Base-by-base conservation (phyloP, 2,888 invertebrate species). In the Anagyrus pseudococci region DNA sequence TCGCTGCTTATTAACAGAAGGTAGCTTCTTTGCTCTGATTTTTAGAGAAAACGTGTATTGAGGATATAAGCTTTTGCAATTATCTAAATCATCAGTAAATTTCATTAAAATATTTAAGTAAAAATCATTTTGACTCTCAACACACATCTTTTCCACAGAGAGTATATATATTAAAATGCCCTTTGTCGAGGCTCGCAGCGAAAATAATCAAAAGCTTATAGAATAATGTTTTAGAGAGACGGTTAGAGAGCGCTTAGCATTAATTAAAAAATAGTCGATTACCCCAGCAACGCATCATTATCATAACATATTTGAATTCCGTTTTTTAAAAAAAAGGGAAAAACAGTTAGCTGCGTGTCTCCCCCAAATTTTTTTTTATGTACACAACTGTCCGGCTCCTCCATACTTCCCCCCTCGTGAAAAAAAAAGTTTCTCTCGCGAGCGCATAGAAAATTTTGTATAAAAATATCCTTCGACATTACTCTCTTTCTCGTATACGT, bases 381-480 rank as follows among this genome's bases (percentile, higher is more conserved):
- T 78, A 78, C 77, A 74, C 69, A 69, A 69, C 67, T 72, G 66
- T 67, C 66, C 23, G 40, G 4, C 46, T 57, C 57, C 58, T 59
- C 22, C 68, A 63, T 68, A 68, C 68, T 70, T 68, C n/a, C 66
- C 62, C 66, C 64, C 70, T 67, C 69, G 26, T 29, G 49, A 49
- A 10, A 50, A 46, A 57, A 55, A 25, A 44, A 55, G n/a, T 52
- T 58, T 40, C 50, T 57, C 58, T 55, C 68, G 70, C 71, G 72
- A 74, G 55, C 50, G 72, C 70, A 69, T 77, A 75, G 75, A 79
- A 80, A 78, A 78, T 80, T 80, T 80, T 74, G 75, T 80, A 80
- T 79, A 80, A 80, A 80, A 80, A 80, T 80, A 80, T 76, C 68
- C 72, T 75, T 74, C 73, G 68, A n/a, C 73, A 69, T 72, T 74